Base-by-base conservation (phyloP, 2,888 invertebrate species). In the Drosophila fulvimacula region DNA sequence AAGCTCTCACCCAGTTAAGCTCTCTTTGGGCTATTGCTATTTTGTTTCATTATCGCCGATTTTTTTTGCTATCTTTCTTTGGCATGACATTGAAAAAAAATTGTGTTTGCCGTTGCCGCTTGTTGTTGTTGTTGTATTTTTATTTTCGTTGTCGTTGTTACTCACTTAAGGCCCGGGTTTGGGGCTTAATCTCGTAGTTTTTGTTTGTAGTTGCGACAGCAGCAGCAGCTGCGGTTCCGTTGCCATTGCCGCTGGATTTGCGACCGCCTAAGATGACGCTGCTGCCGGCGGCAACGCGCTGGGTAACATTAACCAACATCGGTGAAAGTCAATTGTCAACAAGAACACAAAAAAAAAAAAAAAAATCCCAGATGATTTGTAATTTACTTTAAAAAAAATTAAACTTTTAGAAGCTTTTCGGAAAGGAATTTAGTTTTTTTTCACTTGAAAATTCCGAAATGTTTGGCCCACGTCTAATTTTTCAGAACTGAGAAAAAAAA, bases 71-170 rank as follows among this genome's bases (percentile, higher is more conserved):
- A 60, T 78, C 60, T 41, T 79, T 69, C 56, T 79, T 70, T 79
- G n/a, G 65, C 79, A 56, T 76, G 76, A 76, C 76, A 76, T 76
- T 76, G 79, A 76, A 76, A 79, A 79, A 73, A 73, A 48, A 57
- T 63, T 74, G 56, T 51, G 30, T 53, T 38, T 63, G 41, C 30
- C 52, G 30, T 13, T 27, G 39, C 27, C 46, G 41, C 21, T 49
- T n/a, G 67, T n/a, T 58, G 58, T 42, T 46, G 17, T 19, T 39
- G 36, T 19, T 53, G 42, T n/a, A n/a, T n/a, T 49, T 49, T 32
- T 51, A 19, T 21, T 51, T 30, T 48, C 46, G 51, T 19, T 52
- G 52, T 15, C 51, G 34, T 38, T 76, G 34, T 38, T 76, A 76
- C 76, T 76, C 79, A 76, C 76, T 76, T 79, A 79, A 51, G 79